Evolutionary conservation across 2,888 invertebrate genomes (phyloP).

Genomic region (Matsumyia berberina): DNA sequence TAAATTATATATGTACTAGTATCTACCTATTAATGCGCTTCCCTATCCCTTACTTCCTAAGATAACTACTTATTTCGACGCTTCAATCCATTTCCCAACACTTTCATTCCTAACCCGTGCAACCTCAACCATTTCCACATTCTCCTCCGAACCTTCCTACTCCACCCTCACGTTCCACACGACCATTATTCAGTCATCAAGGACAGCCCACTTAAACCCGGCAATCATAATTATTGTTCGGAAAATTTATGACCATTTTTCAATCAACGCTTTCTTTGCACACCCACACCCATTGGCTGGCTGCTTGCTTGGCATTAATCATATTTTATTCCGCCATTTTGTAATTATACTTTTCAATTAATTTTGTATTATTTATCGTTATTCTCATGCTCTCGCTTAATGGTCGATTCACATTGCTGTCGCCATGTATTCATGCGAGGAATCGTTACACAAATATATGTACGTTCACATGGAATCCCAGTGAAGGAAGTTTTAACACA

Average conservation of each 20-base stretch:
- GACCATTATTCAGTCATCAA: conserved; percentile 5
- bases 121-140: no score
- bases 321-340: conserved; percentile 38
- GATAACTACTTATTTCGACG: no score
- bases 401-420: conserved; percentile 15
- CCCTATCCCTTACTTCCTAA: no score
- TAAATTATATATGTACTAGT: no score
- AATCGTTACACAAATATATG: neutral
- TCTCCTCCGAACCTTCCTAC: neutral
- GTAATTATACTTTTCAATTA: conserved; percentile 58
- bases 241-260: conserved; percentile 52
- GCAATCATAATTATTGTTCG: conserved; percentile 20
- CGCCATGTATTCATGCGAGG: neutral
- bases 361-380: conserved; percentile 54
- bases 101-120: no score
- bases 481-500: conserved; percentile 2
- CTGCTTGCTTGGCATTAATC: conserved; percentile 51
- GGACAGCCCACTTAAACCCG: conserved; percentile 8
- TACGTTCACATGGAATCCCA: no score
- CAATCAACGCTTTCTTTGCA: conserved; percentile 40
- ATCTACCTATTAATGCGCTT: no score
- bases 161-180: neutral
- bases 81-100: no score
- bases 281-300: conserved; percentile 2
- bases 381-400: conserved; percentile 13